These are phyloP conservation scores for Esox masquinongy DNA, from an alignment of 2,797 vertebrate species.

Conservation along the genomic window DNA sequence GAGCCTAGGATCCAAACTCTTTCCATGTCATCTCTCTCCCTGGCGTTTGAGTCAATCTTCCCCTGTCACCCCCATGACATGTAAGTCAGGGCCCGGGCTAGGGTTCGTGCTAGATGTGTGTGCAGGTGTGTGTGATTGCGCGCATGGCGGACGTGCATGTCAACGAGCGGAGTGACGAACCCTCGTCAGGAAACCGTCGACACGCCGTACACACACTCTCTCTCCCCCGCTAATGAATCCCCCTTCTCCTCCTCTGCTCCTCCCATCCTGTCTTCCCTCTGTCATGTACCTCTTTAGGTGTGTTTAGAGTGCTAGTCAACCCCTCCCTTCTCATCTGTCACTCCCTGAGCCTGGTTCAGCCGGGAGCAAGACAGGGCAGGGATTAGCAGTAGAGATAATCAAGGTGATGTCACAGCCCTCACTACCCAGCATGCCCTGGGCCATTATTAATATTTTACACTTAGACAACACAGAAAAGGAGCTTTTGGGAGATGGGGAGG, in stretches of 20 bases:
- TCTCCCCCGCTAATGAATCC: background rate
- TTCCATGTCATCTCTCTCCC: slow-evolving; percentile 23
- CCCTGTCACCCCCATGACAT: background rate
- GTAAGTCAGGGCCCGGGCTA: background rate
- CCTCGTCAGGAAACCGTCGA: background rate
- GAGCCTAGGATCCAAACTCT: background rate
- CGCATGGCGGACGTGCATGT: background rate
- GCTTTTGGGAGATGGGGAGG: background rate
- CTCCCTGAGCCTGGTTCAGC: background rate
- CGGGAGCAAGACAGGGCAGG: too few species aligned
- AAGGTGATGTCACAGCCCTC: background rate
- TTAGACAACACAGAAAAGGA: background rate
- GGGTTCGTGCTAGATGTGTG: background rate
- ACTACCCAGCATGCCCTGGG: background rate
- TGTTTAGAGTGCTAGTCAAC: slow-evolving; percentile 1
- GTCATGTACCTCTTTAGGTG: background rate
- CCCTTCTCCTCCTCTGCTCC: background rate
- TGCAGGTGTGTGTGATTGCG: background rate
- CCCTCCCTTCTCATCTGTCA: background rate
- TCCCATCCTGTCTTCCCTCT: background rate
- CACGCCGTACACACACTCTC: slow-evolving; percentile 12
- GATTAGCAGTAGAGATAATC: too few species aligned
- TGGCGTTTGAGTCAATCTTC: background rate
- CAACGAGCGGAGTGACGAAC: background rate
- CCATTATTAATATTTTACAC: background rate